phyloP scores from a whole-genome alignment of 2,888 invertebrate species.

The Microdon myrmicae region DNA sequence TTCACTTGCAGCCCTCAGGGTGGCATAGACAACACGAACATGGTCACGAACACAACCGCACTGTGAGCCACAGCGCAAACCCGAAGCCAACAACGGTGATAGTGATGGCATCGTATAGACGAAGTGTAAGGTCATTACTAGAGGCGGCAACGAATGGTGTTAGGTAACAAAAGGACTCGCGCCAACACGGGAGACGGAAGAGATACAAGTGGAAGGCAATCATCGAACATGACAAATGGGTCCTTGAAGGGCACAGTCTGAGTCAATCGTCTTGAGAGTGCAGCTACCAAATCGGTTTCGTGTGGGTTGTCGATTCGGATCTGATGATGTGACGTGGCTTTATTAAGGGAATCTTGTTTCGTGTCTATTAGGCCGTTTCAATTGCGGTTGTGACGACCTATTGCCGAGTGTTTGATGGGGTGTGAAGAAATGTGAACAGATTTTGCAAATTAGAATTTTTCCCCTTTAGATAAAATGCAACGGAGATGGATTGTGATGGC shows the following conservation, averaged over 20 bases:
- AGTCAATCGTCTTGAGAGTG: slow-evolving; percentile 22
- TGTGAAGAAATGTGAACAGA: slow-evolving; percentile 67
- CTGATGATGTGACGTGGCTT: slow-evolving; percentile 12
- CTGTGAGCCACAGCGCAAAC: slow-evolving; percentile 17
- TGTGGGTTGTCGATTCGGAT: slow-evolving; percentile 54
- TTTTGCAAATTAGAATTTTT: slow-evolving; percentile 50
- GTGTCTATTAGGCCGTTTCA: slow-evolving; percentile 29
- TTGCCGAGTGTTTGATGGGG: slow-evolving; percentile 64
- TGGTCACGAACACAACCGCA: slow-evolving; percentile 10
- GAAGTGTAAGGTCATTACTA: slow-evolving; percentile 21
- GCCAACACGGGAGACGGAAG: not conserved
- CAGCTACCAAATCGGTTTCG: slow-evolving; percentile 51
- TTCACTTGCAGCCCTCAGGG: slow-evolving; percentile 20
- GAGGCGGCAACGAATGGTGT: no score
- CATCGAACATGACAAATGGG: slow-evolving; percentile 40
- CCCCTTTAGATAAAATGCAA: no score
- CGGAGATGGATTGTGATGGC: no score
- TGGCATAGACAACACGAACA: slow-evolving; percentile 11
- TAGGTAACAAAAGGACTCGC: slow-evolving; percentile 16
- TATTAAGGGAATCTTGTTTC: slow-evolving; percentile 25
- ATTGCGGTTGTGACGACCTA: slow-evolving; percentile 31
- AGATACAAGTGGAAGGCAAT: slow-evolving; percentile 25
- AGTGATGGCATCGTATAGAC: slow-evolving; percentile 18
- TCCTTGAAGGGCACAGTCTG: slow-evolving; percentile 12
- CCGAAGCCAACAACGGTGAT: no score